Evolutionary conservation across 2,888 invertebrate species (phyloP).

Genomic region (Escarpia spicata): DNA sequence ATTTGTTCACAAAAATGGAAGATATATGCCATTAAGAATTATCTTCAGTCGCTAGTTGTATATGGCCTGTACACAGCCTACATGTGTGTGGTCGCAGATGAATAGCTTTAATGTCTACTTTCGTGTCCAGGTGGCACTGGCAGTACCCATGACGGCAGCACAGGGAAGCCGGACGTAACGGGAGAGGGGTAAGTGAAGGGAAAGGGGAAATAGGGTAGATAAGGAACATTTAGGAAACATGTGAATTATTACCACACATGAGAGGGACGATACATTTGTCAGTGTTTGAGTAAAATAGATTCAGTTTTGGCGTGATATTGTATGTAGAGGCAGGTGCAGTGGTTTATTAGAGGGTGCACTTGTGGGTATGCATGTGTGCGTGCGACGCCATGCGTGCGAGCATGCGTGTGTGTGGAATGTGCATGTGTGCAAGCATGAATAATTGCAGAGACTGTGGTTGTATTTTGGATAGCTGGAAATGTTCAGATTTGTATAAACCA

Average conservation of each 20-base stretch:
- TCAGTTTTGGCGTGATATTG: background rate
- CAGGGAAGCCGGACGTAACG: background rate
- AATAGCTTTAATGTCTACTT: background rate
- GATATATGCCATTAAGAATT: no score
- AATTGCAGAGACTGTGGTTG: background rate
- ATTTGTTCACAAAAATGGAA: no score
- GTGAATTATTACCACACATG: no score
- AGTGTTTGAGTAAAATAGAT: background rate
- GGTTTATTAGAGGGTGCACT: background rate
- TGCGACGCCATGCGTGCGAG: background rate
- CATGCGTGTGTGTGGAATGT: no score
- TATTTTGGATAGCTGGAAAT: background rate
- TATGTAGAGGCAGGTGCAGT: background rate
- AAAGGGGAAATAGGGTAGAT: no score
- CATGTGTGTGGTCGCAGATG: background rate
- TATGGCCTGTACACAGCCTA: background rate
- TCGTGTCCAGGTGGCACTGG: background rate
- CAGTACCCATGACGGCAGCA: background rate
- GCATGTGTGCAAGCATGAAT: background rate
- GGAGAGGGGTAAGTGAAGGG: slow-evolving; percentile 10
- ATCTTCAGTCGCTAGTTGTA: background rate
- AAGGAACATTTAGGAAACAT: no score
- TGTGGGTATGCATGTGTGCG: background rate
- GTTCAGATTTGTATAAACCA: background rate
- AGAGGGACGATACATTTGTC: no score